Evolutionary conservation across 1,140 invertebrate genomes (phyloP).

Genomic region (Pomacea maculata): DNA sequence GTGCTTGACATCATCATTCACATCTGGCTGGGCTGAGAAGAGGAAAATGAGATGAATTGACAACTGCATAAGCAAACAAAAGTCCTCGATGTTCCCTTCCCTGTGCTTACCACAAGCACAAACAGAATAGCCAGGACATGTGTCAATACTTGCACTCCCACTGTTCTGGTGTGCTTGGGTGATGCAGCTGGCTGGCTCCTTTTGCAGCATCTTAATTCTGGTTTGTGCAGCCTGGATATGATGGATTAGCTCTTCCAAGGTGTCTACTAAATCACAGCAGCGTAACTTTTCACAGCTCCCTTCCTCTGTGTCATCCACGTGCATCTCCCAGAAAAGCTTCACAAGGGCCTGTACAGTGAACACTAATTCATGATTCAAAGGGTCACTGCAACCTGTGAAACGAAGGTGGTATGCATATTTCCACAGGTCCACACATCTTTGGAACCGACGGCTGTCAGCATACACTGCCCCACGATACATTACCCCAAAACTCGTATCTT

Average conservation of each 20-base stretch:
- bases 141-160: not conserved
- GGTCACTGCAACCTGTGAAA: constrained; percentile 80
- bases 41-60: constrained; percentile 71
- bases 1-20: constrained; percentile 51
- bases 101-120: constrained; percentile 53
- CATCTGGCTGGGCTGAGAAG: constrained; percentile 66
- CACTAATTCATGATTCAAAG: constrained; percentile 87
- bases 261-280: constrained; percentile 77
- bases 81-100: constrained; percentile 58
- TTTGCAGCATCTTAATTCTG: not conserved
- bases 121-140: not conserved
- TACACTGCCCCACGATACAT: constrained; percentile 92
- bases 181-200: not conserved
- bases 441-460: constrained; percentile 87
- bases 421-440: constrained; percentile 90
- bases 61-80: constrained; percentile 50
- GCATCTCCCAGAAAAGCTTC: constrained; percentile 88
- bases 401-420: constrained; percentile 83
- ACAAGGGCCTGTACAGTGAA: constrained; percentile 92
- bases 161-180: not conserved
- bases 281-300: constrained; percentile 75
- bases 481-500: constrained; percentile 94
- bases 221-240: constrained; percentile 63
- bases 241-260: constrained; percentile 74
- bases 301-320: constrained; percentile 49